phyloP scores from a whole-genome alignment of 2,888 invertebrate genomes.

The Hirtodrosophila duncani region DNA sequence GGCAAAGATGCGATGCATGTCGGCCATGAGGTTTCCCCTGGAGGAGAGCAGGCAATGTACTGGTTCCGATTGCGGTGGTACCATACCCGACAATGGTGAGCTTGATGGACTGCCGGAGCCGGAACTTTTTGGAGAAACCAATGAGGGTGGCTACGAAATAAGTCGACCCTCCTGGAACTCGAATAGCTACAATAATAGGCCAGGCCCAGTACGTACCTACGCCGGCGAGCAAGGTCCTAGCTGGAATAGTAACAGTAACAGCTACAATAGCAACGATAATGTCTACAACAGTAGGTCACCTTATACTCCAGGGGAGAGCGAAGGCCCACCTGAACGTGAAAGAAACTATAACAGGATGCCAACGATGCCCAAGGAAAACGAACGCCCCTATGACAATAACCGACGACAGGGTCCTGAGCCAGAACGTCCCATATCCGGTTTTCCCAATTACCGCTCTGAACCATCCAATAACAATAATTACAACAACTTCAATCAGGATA shows the following conservation, averaged over 20 bases:
- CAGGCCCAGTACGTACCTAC: not conserved
- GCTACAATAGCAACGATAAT: conserved; percentile 6
- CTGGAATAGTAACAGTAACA: conserved; percentile 2
- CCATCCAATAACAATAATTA: too few species aligned
- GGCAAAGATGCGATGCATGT: conserved; percentile 81
- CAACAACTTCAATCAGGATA: not conserved
- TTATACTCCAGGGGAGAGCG: not conserved
- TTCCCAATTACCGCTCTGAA: too few species aligned
- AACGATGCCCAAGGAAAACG: not conserved
- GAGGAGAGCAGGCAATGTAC: conserved; percentile 50
- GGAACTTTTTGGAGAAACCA: conserved; percentile 26
- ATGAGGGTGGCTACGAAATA: conserved; percentile 12
- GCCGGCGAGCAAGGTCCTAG: not conserved
- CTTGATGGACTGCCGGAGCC: conserved; percentile 28
- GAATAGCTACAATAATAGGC: conserved; percentile 4
- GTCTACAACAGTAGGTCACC: conserved; percentile 12
- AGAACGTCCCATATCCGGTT: conserved; percentile 9
- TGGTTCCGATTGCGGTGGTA: conserved; percentile 64
- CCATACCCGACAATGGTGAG: conserved; percentile 50
- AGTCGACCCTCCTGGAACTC: conserved; percentile 7
- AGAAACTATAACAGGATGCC: not conserved
- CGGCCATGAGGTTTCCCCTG: conserved; percentile 63
- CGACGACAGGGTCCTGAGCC: conserved; percentile 9
- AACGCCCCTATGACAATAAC: conserved; percentile 9
- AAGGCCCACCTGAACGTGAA: not conserved